Conservation (phyloP, 1,140 invertebrate species). For the Cecropterus lyciades region DNA sequence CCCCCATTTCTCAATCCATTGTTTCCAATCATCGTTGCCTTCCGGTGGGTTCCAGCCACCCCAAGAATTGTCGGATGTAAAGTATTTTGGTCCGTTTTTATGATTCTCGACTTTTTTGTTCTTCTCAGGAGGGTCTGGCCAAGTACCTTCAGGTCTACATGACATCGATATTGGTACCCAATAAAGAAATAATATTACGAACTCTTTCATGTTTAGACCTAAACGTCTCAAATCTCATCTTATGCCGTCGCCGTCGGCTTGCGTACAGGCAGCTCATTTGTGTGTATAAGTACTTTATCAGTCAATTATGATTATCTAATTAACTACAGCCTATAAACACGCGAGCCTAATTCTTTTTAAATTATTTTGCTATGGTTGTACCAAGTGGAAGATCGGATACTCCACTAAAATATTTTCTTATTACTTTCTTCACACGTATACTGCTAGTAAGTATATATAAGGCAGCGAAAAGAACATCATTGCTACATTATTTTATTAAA, state of each 20-base stretch:
- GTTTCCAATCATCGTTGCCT: background rate
- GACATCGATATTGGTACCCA: background rate
- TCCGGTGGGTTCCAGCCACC: constrained; percentile 1
- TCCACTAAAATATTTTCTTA: too few relatives aligned
- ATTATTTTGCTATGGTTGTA: too few relatives aligned
- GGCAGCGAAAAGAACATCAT: too few relatives aligned
- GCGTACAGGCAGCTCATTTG: too few relatives aligned
- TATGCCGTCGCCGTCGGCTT: too few relatives aligned
- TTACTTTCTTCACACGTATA: too few relatives aligned
- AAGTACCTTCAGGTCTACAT: background rate
- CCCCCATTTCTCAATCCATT: constrained; percentile 17
- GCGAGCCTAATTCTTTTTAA: too few relatives aligned
- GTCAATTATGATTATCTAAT: background rate
- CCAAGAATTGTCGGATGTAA: background rate
- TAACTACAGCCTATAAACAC: background rate
- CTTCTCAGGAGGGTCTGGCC: background rate
- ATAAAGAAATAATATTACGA: background rate
- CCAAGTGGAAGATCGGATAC: too few relatives aligned
- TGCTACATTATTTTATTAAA: too few relatives aligned
- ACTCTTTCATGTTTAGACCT: background rate
- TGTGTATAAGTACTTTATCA: background rate
- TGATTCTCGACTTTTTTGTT: background rate
- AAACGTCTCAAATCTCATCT: too few relatives aligned
- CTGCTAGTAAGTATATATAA: too few relatives aligned
- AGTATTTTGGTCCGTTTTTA: background rate